Evolutionary conservation across 2,797 vertebrate genomes (phyloP), one percentile per base, ranked within the genome.

Genomic region (Phylloscopus collybita): DNA sequence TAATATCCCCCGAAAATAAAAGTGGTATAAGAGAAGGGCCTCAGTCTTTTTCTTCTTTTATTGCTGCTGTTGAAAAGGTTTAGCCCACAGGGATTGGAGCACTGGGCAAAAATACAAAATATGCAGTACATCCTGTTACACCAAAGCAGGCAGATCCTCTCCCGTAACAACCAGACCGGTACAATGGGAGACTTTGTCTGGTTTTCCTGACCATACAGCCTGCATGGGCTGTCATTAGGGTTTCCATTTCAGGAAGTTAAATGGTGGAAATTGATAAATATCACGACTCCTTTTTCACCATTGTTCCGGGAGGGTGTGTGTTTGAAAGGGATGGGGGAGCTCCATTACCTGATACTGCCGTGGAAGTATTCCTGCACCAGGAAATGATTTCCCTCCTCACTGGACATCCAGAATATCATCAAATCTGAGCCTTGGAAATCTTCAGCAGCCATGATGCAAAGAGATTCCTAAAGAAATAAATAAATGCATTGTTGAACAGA

Each of bases 231-330:
- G 97, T 97, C 95, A 96, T 96, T 93, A 91, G 65, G 71, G 90
- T 97, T 97, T 97, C 90, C 64, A 57, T 97, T 97, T 95, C 97
- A 96, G 96, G 95, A 96, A 90, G 91, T 88, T 70, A 94, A 96
- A 93, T 86, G 72, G 79, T 95, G 86, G 92, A 97, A 97, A 95
- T 89, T 60, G 18, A 84, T 96, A 94, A 96, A 94, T 96, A 97
- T 96, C 84, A 51, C 42, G 72, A 94, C 62, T 92, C 88, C 85
- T 67, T 97, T 97, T 97, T 88, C 94, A 94, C 87, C 76, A 94
- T 95, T 96, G 73, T 96, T 97, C 80, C 1, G 2, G 70, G 51
- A 88, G 38, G 38, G 59, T 22, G 29, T 72, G 74, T 62, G 29
- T 82, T 81, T 90, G 45, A 86, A 90, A 86, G 70, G 47, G 76